Base-by-base conservation (phyloP, 2,888 invertebrate genomes). In the Brachylomia viminalis region DNA sequence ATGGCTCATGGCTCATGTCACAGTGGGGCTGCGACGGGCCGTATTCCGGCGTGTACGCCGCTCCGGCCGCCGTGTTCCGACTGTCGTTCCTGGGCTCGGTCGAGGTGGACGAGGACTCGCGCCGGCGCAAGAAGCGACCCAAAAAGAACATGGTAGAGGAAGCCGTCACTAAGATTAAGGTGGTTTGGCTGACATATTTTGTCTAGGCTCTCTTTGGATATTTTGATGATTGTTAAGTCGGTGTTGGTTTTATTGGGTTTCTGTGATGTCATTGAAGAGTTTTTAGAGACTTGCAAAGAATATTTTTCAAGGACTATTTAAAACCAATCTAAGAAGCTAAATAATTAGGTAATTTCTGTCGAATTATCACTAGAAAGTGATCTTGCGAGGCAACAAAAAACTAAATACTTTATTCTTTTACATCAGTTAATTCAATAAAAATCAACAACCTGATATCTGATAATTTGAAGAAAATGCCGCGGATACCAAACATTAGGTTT, bases 131-230 rank as follows among this genome's bases (percentile, higher is more conserved):
- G 95, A 98, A 97, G 95, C 97, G 98, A 92, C 98, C 97, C 96
- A 98, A 98, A 98, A 98, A 98, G 97, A 97, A 98, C 97, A 98
- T 98, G 98, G 98, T 98, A 92, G 98, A 98, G 96, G 98, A 98
- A 95, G 98, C 98, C 91, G 98, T 98, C 96, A 97, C 97, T 95
- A 98, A 98, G 97, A 98, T 98, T 94, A 98, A 98, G 98, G 98
- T 98, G 97, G 94, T 95, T 93, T 93, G 93, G 93, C 92, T 88
- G 92, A 90, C 92, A 84, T 83, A 85, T 82, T 83, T 70, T 76
- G 69, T 85, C 75, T 82, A 84, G 86, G 86, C 75, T 85, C 82
- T 67, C 52, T 58, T 61, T 56, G 52, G 42, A 77, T 27, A 54
- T 33, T 66, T 11, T 30, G 17, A 30, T 77, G 6, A 49, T 49